A percentile compares a stretch with the other conserved stretches of the same genome.
These are phyloP conservation scores for Caenorhabditis sp. DNA, from an alignment of 2,888 invertebrate genomes.

Conservation along the genomic window DNA sequence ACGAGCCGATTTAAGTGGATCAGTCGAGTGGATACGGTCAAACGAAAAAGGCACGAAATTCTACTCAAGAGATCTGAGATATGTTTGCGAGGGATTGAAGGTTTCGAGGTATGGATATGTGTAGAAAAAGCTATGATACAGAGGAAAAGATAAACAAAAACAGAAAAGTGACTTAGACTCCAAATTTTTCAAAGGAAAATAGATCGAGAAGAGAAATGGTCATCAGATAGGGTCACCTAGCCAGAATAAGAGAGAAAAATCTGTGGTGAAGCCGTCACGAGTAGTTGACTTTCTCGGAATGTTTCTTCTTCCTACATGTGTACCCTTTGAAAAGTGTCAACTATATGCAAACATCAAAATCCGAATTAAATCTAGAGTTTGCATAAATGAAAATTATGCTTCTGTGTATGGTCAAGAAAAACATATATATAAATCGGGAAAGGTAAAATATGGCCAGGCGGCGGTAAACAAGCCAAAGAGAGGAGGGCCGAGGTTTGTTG, in stretches of 20 bases:
- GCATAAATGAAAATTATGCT: constrained; percentile 9
- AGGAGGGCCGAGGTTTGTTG: constrained; percentile 4
- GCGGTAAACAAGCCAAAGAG: constrained; percentile 16
- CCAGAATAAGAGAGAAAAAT: background rate
- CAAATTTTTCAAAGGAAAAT: too few species aligned
- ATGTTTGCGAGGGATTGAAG: background rate
- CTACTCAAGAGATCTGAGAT: constrained; percentile 15
- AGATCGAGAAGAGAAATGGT: background rate
- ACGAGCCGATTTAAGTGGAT: constrained; percentile 44
- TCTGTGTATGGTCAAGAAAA: constrained; percentile 5
- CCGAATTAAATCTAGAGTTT: background rate
- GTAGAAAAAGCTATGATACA: background rate
- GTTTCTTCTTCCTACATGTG: background rate
- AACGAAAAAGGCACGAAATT: constrained; percentile 40
- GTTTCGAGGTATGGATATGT: background rate
- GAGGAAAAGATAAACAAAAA: background rate
- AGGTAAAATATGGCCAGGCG: constrained; percentile 11
- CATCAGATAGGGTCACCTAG: background rate
- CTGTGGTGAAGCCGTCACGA: constrained; percentile 25
- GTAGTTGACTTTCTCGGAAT: constrained; percentile 11
- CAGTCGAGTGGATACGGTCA: constrained; percentile 37
- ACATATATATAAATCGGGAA: background rate
- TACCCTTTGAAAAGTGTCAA: constrained; percentile 6
- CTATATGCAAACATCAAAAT: constrained; percentile 18
- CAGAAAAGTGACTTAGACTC: too few species aligned